Evolutionary conservation across 1,140 invertebrate species (phyloP), one percentile per base, ranked within the genome.

Genomic region (Drosophila sucinea): DNA sequence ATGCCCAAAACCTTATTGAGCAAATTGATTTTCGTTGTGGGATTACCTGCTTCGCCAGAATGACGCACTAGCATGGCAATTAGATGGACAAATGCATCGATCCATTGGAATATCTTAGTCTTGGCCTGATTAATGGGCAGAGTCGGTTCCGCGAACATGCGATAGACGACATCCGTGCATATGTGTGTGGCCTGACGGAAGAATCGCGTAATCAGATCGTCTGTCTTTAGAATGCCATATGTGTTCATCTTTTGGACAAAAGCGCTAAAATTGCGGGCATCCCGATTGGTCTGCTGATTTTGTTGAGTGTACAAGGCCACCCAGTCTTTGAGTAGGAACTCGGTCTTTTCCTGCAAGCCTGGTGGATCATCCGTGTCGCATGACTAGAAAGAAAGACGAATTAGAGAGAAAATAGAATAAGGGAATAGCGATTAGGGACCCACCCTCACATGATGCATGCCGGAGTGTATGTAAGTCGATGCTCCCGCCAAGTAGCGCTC

Each of bases 221-320:
- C 99, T 0, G 98, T 98, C 92, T 99, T 99, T 10, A 99, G 93
- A 56, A 99, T 98, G 2, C 98, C 98, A 78, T 99, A 97, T 67
- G 97, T 94, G 86, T 99, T 99, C 98, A 99, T 98, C 92, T 98
- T 95, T 84, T 98, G 97, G 0, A 99, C 97, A 93, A 99, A 99
- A 58, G 97, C 93, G 38, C 96, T 95, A 90, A 99, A 99, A n/a
- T 98, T 97, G 89, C 98, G 98, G 4, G 97, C 96, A 92, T 99
- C 98, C 47, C 96, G 94, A 0, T 96, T 95, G 11, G 96, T 94
- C 11, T 94, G 94, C 1, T 96, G 95, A 71, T 93, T 94, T 0
- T 93, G 93, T 5, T 94, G 92, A 4, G 94, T 94, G 87, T 98
- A 98, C 90, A 99, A 95, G 23, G 94, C 95, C 2, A 99, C 96